These are phyloP conservation scores for Pempheris klunzingeri DNA, from an alignment of 2,797 vertebrate genomes.

Conservation along the genomic window DNA sequence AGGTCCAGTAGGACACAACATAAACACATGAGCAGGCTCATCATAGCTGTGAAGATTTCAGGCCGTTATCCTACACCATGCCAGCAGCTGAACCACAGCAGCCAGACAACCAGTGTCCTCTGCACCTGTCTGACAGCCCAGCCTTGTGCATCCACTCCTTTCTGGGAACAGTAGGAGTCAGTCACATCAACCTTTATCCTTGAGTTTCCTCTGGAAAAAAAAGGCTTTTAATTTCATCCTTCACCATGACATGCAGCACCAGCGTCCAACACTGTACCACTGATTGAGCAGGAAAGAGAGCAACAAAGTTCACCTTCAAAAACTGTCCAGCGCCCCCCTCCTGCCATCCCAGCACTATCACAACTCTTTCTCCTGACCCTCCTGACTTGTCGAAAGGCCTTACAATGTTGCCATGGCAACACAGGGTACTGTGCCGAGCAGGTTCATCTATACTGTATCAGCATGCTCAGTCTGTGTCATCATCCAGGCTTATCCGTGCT, in stretches of 20 bases:
- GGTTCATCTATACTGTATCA: conserved; percentile 79
- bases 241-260: conserved; percentile 37
- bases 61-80: conserved; percentile 37
- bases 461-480: conserved; percentile 67
- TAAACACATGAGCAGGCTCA: conserved; percentile 49
- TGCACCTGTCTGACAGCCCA: conserved; percentile 12
- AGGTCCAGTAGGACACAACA: conserved; percentile 66
- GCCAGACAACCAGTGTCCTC: conserved; percentile 29
- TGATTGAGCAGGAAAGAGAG: conserved; percentile 55
- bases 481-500: conserved; percentile 67
- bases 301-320: conserved; percentile 73
- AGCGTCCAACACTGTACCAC: conserved; percentile 36
- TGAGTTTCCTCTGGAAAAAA: conserved; percentile 26
- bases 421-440: conserved; percentile 44
- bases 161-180: conserved; percentile 42
- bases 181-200: conserved; percentile 49
- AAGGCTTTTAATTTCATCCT: conserved; percentile 55
- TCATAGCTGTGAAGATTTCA: conserved; percentile 30
- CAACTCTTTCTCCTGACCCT: conserved; percentile 65
- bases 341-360: conserved; percentile 37
- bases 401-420: conserved; percentile 72
- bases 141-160: conserved; percentile 21
- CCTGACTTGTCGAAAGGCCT: conserved; percentile 70
- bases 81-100: conserved; percentile 40
- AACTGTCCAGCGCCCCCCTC: conserved; percentile 14